These are phyloP conservation scores for Calameuta filiformis DNA, from an alignment of 2,888 invertebrate genomes.

Conservation along the genomic window DNA sequence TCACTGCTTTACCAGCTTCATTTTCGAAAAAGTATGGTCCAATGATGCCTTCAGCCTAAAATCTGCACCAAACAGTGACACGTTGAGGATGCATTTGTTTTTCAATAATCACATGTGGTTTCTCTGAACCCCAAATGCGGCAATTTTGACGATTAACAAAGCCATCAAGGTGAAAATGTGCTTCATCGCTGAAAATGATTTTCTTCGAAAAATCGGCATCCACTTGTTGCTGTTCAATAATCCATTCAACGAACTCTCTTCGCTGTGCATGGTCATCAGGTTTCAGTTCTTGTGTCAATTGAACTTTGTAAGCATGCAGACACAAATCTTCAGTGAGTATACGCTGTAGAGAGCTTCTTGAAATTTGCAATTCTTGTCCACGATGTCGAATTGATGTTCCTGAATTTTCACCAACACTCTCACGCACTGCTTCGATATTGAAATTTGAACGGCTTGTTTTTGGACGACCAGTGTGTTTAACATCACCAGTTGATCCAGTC, in stretches of 20 bases:
- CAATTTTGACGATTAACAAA: slow-evolving; percentile 52
- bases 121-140: slow-evolving; percentile 34
- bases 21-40: slow-evolving; percentile 46
- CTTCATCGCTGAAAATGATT: slow-evolving; percentile 39
- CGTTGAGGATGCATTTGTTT: slow-evolving; percentile 47
- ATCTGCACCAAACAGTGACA: slow-evolving; percentile 58
- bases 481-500: too few species aligned
- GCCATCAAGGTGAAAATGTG: slow-evolving; percentile 48
- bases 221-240: too few species aligned
- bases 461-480: too few species aligned
- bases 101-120: slow-evolving; percentile 43
- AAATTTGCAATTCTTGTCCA: slow-evolving; percentile 39
- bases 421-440: too few species aligned
- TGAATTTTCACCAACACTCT: slow-evolving; percentile 44
- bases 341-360: slow-evolving; percentile 38
- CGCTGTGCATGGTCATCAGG: too few species aligned
- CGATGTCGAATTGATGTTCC: slow-evolving; percentile 45
- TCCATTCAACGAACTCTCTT: too few species aligned
- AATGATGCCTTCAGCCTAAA: slow-evolving; percentile 44
- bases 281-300: slow-evolving; percentile 35
- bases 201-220: slow-evolving; percentile 31
- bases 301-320: slow-evolving; percentile 42
- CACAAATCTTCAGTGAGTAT: slow-evolving; percentile 39
- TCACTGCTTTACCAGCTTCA: slow-evolving; percentile 31
- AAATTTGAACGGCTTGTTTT: too few species aligned